These are phyloP conservation scores for Poeciliopsis gracilis DNA, from an alignment of 2,797 vertebrate species.

Conservation along the genomic window DNA sequence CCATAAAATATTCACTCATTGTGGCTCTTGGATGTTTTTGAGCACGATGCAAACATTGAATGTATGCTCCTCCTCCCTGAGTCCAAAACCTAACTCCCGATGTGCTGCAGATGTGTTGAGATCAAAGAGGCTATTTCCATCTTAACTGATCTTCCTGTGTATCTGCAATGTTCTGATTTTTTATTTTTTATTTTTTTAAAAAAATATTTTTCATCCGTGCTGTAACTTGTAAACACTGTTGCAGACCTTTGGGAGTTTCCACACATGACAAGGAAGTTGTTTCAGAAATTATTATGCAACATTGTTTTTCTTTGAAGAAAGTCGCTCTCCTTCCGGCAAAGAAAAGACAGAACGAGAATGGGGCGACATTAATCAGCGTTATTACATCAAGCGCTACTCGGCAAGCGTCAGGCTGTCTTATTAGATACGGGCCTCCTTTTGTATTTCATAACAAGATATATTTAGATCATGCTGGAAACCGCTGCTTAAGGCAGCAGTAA, in stretches of 20 bases:
- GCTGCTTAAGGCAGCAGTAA: slow-evolving; percentile 64
- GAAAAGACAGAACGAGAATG: slow-evolving; percentile 7
- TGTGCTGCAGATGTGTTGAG: slow-evolving; percentile 1
- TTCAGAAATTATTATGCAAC: slow-evolving; percentile 32
- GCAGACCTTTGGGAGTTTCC: slow-evolving; percentile 48
- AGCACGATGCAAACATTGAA: slow-evolving; percentile 37
- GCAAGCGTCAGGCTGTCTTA: slow-evolving; percentile 65
- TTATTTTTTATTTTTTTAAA: too few relatives aligned
- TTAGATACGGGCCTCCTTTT: slow-evolving; percentile 75
- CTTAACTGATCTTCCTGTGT: slow-evolving; percentile 17
- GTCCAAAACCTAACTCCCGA: slow-evolving; percentile 32
- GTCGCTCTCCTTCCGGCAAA: slow-evolving; percentile 7
- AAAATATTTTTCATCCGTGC: neutral
- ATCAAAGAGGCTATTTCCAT: slow-evolving; percentile 56
- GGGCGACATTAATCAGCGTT: slow-evolving; percentile 50
- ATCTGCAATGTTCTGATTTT: slow-evolving; percentile 15
- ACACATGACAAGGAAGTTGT: slow-evolving; percentile 34
- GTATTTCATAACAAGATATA: slow-evolving; percentile 78
- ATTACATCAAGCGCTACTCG: slow-evolving; percentile 58
- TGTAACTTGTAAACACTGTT: slow-evolving; percentile 38
- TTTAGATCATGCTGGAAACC: slow-evolving; percentile 70
- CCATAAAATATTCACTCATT: slow-evolving; percentile 41
- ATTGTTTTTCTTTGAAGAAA: slow-evolving; percentile 52
- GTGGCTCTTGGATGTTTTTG: slow-evolving; percentile 42
- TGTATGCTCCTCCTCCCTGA: slow-evolving; percentile 12